These are phyloP conservation scores for Cylindroiulus punctatus DNA, from an alignment of 2,888 invertebrate species.

Conservation along the genomic window DNA sequence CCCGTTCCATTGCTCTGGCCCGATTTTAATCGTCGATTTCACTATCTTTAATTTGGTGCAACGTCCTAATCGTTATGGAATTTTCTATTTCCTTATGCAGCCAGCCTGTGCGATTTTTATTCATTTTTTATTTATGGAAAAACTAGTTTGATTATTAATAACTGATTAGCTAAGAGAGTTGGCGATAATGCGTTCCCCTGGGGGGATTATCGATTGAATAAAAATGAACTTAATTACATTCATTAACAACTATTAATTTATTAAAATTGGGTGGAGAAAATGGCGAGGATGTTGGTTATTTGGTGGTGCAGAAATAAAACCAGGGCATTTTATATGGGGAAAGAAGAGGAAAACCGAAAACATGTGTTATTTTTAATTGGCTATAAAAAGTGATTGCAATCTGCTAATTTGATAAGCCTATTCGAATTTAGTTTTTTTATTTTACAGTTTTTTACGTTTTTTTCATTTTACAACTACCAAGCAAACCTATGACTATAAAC, in stretches of 20 bases:
- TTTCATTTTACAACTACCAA: not conserved
- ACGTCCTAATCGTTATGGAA: too few species aligned
- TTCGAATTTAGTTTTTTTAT: not conserved
- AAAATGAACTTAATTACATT: not conserved
- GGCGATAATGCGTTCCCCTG: not conserved
- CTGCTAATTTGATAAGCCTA: constrained; percentile 13
- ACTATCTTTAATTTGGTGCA: not conserved
- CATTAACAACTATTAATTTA: not conserved
- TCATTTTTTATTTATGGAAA: not conserved
- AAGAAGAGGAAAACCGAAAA: not conserved
- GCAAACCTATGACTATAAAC: constrained; percentile 13
- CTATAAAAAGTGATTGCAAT: constrained; percentile 1
- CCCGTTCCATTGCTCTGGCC: not conserved
- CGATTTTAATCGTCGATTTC: not conserved
- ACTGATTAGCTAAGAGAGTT: not conserved
- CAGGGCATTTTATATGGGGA: not conserved
- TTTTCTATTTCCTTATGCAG: too few species aligned
- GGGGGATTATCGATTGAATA: not conserved
- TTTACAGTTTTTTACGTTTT: not conserved
- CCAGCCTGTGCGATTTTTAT: not conserved
- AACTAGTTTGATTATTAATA: not conserved
- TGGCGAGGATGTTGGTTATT: not conserved
- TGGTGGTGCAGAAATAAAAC: not conserved
- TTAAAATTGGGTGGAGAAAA: not conserved
- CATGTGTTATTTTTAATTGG: constrained; percentile 23